phyloP scores from a whole-genome alignment of 2,797 vertebrate genomes.

The Megaceryle alcyon region DNA sequence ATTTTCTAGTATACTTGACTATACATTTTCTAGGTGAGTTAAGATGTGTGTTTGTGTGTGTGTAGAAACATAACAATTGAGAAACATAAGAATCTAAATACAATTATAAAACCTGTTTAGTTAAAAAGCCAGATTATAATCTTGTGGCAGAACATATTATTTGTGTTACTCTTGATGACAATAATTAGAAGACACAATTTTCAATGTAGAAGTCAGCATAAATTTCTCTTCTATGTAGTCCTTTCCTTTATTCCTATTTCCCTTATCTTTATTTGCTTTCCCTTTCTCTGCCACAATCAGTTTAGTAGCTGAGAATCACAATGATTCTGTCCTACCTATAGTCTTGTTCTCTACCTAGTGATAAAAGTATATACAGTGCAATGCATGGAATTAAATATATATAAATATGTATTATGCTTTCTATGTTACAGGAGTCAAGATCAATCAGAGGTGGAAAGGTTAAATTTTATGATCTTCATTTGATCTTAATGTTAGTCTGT shows the following conservation, averaged over 20 bases:
- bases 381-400: not conserved
- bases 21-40: not conserved
- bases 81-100: not conserved
- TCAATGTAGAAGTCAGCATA: not conserved
- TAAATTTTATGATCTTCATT: not conserved
- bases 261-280: not conserved
- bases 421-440: not conserved
- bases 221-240: not conserved
- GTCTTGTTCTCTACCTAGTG: not conserved
- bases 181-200: not conserved
- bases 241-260: not conserved
- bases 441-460: not conserved
- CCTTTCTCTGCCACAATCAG: not conserved
- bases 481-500: not conserved
- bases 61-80: not conserved
- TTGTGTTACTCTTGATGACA: not conserved
- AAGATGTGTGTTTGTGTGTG: not conserved
- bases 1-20: not conserved
- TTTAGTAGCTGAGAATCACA: not conserved
- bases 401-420: too few species aligned
- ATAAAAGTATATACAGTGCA: not conserved
- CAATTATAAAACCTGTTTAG: not conserved
- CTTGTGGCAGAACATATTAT: not conserved
- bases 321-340: not conserved
- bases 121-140: not conserved